Conservation (phyloP, 2,888 invertebrate genomes). For the Drosophila greeni region DNA sequence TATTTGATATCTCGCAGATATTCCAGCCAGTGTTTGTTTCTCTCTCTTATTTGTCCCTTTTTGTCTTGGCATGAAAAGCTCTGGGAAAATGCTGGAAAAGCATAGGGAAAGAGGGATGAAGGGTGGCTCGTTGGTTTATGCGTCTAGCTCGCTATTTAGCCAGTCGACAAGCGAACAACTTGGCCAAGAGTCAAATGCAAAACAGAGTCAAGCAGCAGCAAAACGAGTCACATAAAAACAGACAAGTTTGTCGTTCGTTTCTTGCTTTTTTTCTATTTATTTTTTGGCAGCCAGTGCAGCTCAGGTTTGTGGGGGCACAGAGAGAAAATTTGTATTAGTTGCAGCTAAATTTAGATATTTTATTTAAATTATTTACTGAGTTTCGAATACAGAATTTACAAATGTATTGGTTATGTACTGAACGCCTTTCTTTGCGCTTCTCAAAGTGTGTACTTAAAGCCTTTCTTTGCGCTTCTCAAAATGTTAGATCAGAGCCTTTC, state of each 20-base stretch:
- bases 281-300: background rate
- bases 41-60: background rate
- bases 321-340: background rate
- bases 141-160: conserved; percentile 9
- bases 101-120: too few relatives aligned
- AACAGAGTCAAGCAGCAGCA: conserved; percentile 9
- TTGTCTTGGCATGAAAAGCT: background rate
- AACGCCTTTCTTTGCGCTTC: background rate
- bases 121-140: background rate
- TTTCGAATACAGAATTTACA: background rate
- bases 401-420: too few relatives aligned
- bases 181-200: conserved; percentile 16
- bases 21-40: background rate
- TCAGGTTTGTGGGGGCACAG: background rate
- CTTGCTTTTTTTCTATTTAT: background rate
- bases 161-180: conserved; percentile 21
- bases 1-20: conserved; percentile 7
- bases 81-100: background rate
- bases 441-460: background rate
- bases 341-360: background rate
- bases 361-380: background rate
- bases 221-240: conserved; percentile 4
- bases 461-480: background rate
- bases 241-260: background rate
- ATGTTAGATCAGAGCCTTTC: background rate